Evolutionary conservation across 2,797 vertebrate species (phyloP), one percentile per base, ranked within the genome.

Genomic region (Sebastes nivosus): DNA sequence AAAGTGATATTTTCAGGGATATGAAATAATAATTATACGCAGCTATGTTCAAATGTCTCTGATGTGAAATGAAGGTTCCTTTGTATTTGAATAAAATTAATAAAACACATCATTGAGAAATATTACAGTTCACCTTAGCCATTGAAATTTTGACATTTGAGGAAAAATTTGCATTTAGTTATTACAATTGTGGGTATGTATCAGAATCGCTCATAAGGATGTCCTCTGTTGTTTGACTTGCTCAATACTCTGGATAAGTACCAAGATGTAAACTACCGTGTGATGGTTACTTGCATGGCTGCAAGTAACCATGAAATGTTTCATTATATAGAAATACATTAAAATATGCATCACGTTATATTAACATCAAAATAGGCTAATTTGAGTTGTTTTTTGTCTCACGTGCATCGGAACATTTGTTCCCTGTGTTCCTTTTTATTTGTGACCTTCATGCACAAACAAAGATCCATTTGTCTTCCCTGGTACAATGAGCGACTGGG

Each of bases 381-480:
- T 79, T 36, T 68, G 8, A 46, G 25, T 52, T 61, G 63, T 5
- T 34, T 32, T 75, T 75, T 54, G 24, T 68, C n/a, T 68, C 27
- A 58, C 61, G 58, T 46, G 63, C 18, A 72, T 50, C 2, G 22
- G 2, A 12, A n/a, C 52, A 25, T 75, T 52, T 72, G 32, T 81
- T 73, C 4, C 16, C 38, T n/a, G 18, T 42, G 9, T 69, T 69
- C 50, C 20, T 68, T 13, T 75, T 80, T 63, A 75, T 80, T 64
- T 77, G 63, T 93, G 88, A 94, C 92, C 91, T 94, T 94, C 84
- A 82, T 38, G 72, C 79, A 64, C 46, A 91, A 89, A 85, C 66
- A 87, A 80, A 90, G 52, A 84, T 86, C 75, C 9, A 91, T 91
- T 82, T 84, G 67, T 91, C 87, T 90, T 89, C 69, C 73, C 57